Percentiles rank a stretch among this genome's conserved stretches.
These are phyloP conservation scores for Herminia tarsipennalis DNA, from an alignment of 2,888 invertebrate genomes.

Conservation along the genomic window DNA sequence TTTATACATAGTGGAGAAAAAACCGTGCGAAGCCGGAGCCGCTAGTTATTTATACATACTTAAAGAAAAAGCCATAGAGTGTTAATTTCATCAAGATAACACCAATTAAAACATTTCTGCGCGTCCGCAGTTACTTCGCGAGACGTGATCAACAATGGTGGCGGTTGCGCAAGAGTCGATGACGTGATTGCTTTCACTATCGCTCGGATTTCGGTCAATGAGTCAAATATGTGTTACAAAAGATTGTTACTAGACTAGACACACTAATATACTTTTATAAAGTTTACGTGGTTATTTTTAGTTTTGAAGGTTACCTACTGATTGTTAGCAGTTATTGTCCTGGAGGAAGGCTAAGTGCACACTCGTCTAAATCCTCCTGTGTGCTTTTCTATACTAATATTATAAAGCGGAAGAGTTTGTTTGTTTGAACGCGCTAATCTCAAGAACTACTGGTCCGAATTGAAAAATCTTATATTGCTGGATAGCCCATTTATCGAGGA, in stretches of 20 bases:
- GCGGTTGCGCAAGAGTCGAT: slow-evolving; percentile 26
- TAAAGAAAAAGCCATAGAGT: slow-evolving; percentile 21
- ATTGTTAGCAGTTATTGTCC: too few species aligned
- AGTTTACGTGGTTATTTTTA: background rate
- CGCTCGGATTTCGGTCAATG: slow-evolving; percentile 42
- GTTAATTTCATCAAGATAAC: slow-evolving; percentile 38
- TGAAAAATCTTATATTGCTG: too few species aligned
- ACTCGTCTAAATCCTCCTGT: too few species aligned
- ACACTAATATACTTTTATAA: slow-evolving; percentile 4
- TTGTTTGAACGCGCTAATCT: too few species aligned
- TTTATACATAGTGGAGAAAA: too few species aligned
- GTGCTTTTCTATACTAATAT: too few species aligned
- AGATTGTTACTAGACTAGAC: slow-evolving; percentile 1
- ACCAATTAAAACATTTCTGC: slow-evolving; percentile 14
- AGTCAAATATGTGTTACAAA: slow-evolving; percentile 42
- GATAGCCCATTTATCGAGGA: too few species aligned
- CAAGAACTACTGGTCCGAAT: too few species aligned
- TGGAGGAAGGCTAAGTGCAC: too few species aligned
- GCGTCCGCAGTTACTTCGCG: slow-evolving; percentile 8
- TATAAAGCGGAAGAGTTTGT: too few species aligned
- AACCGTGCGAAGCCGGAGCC: too few species aligned
- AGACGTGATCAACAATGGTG: slow-evolving; percentile 37
- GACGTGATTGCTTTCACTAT: slow-evolving; percentile 45
- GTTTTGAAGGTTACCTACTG: background rate
- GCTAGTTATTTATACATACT: too few species aligned